Percentiles rank a stretch among this genome's conserved stretches.
These are phyloP conservation scores for Habrosyne pyritoides DNA, from an alignment of 2,888 invertebrate species.

Conservation along the genomic window DNA sequence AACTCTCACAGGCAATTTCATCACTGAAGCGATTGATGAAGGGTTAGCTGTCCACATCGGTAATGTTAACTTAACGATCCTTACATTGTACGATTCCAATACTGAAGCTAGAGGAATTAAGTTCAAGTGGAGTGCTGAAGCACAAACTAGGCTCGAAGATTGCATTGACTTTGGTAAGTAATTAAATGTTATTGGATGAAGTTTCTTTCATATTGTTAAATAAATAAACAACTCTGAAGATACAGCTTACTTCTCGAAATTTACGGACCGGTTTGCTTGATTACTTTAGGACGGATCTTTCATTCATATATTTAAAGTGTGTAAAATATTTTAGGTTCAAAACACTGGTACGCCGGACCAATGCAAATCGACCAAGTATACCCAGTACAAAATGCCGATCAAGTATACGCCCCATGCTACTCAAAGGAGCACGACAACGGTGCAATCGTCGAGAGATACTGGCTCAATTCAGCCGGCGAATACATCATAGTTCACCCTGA, in stretches of 20 bases:
- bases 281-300: no score
- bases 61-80: conserved; percentile 55
- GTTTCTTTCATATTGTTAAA: no score
- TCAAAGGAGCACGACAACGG: conserved; percentile 79
- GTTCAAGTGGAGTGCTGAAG: conserved; percentile 60
- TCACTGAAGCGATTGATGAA: conserved; percentile 55
- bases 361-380: conserved; percentile 84
- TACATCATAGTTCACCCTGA: conserved; percentile 85
- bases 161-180: conserved; percentile 76
- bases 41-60: conserved; percentile 58
- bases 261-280: no score
- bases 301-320: not conserved
- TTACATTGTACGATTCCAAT: conserved; percentile 52
- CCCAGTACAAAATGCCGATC: conserved; percentile 83
- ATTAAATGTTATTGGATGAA: no score
- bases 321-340: conserved; percentile 47
- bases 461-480: conserved; percentile 89
- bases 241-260: no score
- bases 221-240: no score
- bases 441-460: conserved; percentile 86
- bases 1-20: conserved; percentile 53
- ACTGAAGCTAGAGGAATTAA: conserved; percentile 59
- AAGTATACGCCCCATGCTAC: conserved; percentile 80
- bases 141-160: conserved; percentile 65
- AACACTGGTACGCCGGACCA: conserved; percentile 88